phyloP scores from a whole-genome alignment of 2,888 invertebrate species.

The Cetonia aurata region DNA sequence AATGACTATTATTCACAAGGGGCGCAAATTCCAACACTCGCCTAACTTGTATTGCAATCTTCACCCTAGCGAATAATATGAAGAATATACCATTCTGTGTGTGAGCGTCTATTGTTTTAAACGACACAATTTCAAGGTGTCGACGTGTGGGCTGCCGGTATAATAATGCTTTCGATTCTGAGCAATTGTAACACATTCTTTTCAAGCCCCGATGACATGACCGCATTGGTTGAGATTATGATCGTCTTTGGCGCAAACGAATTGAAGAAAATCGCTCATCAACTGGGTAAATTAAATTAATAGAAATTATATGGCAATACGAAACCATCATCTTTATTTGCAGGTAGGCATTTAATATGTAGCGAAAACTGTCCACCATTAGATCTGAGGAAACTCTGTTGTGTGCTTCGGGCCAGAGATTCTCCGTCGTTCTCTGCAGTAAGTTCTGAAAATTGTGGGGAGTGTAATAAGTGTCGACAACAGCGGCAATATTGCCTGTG shows the following conservation, averaged over 20 bases:
- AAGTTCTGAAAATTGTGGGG: slow-evolving; percentile 36
- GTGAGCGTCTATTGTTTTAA: neutral
- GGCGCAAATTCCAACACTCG: no score
- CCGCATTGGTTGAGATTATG: slow-evolving; percentile 86
- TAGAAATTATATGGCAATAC: slow-evolving; percentile 44
- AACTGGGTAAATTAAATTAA: slow-evolving; percentile 70
- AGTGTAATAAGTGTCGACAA: slow-evolving; percentile 65
- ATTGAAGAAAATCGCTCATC: slow-evolving; percentile 76
- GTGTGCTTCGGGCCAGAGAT: slow-evolving; percentile 64
- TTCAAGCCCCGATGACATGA: slow-evolving; percentile 82
- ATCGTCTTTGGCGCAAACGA: slow-evolving; percentile 81
- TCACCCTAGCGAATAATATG: no score
- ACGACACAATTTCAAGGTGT: slow-evolving; percentile 70
- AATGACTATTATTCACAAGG: no score
- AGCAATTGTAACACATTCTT: slow-evolving; percentile 88
- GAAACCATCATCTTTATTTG: slow-evolving; percentile 43
- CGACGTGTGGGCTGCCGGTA: slow-evolving; percentile 91
- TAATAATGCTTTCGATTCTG: slow-evolving; percentile 83
- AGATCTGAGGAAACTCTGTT: slow-evolving; percentile 67
- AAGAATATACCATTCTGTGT: neutral
- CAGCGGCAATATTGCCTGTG: slow-evolving; percentile 65
- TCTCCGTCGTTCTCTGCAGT: slow-evolving; percentile 44
- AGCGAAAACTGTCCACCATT: slow-evolving; percentile 68
- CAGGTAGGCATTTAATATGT: slow-evolving; percentile 70
- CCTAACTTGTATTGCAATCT: no score